Evolutionary conservation across 1,140 invertebrate genomes (phyloP).

Genomic region (Drosophila chauvacae): DNA sequence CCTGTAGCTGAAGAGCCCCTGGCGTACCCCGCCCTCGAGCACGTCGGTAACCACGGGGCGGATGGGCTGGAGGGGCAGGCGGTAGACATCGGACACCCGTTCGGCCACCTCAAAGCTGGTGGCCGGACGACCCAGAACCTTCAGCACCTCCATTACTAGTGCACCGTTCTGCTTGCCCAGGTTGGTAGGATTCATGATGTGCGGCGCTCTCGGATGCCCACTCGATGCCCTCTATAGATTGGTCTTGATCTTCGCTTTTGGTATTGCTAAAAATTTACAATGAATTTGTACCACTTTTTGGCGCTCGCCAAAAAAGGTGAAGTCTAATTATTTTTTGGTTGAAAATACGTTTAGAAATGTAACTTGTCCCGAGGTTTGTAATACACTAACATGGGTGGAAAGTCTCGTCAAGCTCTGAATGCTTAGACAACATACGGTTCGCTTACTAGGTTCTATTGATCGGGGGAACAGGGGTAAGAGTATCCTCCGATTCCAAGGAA

Average conservation of each 20-base stretch:
- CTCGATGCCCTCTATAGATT: background rate
- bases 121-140: constrained; percentile 66
- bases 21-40: constrained; percentile 39
- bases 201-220: no score
- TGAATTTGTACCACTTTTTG: constrained; percentile 38
- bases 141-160: constrained; percentile 61
- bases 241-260: constrained; percentile 5
- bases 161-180: constrained; percentile 70
- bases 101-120: constrained; percentile 56
- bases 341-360: constrained; percentile 22
- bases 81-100: constrained; percentile 60
- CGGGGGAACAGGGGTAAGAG: no score
- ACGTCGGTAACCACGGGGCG: constrained; percentile 64
- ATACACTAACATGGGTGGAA: constrained; percentile 15
- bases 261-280: constrained; percentile 46
- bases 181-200: constrained; percentile 64
- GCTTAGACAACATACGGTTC: background rate
- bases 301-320: constrained; percentile 14
- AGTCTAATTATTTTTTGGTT: constrained; percentile 30
- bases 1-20: constrained; percentile 50
- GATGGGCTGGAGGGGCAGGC: constrained; percentile 46
- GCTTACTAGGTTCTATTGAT: constrained; percentile 12
- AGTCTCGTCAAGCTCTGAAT: background rate
- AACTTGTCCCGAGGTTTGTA: constrained; percentile 20
- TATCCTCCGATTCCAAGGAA: no score